Evolutionary conservation across 2,113 vertebrate genomes (phyloP).

Genomic region (Vombatus ursinus): DNA sequence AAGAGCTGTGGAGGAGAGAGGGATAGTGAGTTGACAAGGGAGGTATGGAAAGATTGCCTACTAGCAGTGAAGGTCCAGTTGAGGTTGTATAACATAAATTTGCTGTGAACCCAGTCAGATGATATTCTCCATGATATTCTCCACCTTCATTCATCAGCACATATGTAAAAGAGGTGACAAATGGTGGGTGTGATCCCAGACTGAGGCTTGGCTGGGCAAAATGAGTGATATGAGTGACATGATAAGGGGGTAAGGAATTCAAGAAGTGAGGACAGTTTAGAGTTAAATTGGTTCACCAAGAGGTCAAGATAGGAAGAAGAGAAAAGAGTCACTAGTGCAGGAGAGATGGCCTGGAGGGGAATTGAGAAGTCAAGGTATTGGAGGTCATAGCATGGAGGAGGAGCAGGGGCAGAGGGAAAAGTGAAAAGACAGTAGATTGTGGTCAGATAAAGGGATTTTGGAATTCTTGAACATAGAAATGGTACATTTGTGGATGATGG

Average conservation of each 20-base stretch:
- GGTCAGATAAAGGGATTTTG: background rate
- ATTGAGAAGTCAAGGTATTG: background rate
- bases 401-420: background rate
- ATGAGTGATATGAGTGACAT: background rate
- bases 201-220: background rate
- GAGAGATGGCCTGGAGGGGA: background rate
- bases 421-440: background rate
- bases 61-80: background rate
- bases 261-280: background rate
- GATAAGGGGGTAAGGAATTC: background rate
- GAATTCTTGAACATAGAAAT: background rate
- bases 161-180: background rate
- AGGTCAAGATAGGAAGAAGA: background rate
- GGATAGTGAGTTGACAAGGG: background rate
- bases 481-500: background rate
- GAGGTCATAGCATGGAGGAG: background rate
- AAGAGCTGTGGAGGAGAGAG: background rate
- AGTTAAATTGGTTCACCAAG: background rate
- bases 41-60: background rate
- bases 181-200: background rate
- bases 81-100: background rate
- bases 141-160: background rate
- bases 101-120: background rate
- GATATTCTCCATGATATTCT: background rate
- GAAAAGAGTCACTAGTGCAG: background rate